These are phyloP conservation scores for Leptopilina myrica DNA, from an alignment of 2,888 invertebrate species.

Conservation along the genomic window DNA sequence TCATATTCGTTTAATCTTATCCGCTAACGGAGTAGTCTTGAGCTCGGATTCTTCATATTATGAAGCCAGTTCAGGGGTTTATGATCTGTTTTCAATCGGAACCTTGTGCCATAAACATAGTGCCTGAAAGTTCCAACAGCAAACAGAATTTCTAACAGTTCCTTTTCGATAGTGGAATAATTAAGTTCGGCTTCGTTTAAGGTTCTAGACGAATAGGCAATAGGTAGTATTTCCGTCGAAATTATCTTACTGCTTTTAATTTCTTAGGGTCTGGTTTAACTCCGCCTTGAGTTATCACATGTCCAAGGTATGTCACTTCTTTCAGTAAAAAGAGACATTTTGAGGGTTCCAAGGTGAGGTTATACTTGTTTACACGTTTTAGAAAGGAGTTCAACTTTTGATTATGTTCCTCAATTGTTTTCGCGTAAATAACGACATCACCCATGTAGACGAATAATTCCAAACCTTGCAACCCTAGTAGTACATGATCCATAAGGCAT, in stretches of 20 bases:
- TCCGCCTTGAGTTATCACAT: slow-evolving; percentile 59
- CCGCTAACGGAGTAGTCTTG: too few relatives aligned
- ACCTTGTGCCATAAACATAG: background rate
- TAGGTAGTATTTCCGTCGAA: background rate
- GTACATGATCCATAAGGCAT: slow-evolving; percentile 63
- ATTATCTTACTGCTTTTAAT: slow-evolving; percentile 53
- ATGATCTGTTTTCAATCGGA: background rate
- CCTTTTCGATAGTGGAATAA: background rate
- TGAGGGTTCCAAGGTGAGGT: slow-evolving; percentile 54
- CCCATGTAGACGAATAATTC: slow-evolving; percentile 55
- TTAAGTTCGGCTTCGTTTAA: background rate
- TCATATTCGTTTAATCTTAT: too few relatives aligned
- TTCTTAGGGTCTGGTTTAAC: slow-evolving; percentile 60
- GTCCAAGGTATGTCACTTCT: slow-evolving; percentile 61
- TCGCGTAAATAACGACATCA: slow-evolving; percentile 53
- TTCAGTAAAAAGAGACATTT: slow-evolving; percentile 61
- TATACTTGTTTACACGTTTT: slow-evolving; percentile 48
- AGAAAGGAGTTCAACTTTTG: slow-evolving; percentile 41
- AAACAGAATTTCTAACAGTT: background rate
- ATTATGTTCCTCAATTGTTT: slow-evolving; percentile 46
- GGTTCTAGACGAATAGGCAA: background rate
- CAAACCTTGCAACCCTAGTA: slow-evolving; percentile 56
- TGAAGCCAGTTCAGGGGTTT: too few relatives aligned
- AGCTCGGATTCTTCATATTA: too few relatives aligned
- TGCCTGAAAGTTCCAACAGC: background rate